phyloP scores from a whole-genome alignment of 1,140 invertebrate species.

The Cepaea nemoralis region DNA sequence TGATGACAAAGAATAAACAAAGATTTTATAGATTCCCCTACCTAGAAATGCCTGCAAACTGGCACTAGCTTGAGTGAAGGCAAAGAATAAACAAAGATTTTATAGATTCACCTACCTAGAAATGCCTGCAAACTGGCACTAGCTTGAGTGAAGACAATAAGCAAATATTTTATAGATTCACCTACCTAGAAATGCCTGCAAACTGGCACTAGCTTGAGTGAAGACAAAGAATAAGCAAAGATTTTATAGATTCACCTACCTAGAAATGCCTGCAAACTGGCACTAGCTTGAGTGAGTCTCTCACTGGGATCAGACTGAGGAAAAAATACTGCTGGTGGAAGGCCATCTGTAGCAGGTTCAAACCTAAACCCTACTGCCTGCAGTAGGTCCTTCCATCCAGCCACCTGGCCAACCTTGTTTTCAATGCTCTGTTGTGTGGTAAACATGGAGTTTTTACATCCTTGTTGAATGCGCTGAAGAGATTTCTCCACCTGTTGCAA shows the following conservation, averaged over 20 bases:
- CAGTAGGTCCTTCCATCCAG: constrained; percentile 93
- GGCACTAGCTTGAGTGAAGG: too few species aligned
- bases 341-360: constrained; percentile 92
- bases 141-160: too few species aligned
- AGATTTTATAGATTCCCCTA: too few species aligned
- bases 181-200: too few species aligned
- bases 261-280: constrained; percentile 91
- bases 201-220: too few species aligned
- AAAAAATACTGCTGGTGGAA: constrained; percentile 95
- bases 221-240: too few species aligned
- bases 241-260: constrained; percentile 75
- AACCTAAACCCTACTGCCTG: constrained; percentile 96
- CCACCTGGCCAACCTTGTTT: constrained; percentile 87
- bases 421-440: constrained; percentile 96
- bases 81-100: too few species aligned
- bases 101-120: too few species aligned
- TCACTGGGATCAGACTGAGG: constrained; percentile 95
- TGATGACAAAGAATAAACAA: too few species aligned
- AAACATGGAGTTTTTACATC: constrained; percentile 97
- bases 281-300: constrained; percentile 91
- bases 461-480: constrained; percentile 91
- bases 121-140: too few species aligned
- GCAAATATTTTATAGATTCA: too few species aligned
- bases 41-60: too few species aligned
- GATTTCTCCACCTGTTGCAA: constrained; percentile 94